Conservation (phyloP, 2,797 vertebrate genomes). For the Notamacropus eugenii region DNA sequence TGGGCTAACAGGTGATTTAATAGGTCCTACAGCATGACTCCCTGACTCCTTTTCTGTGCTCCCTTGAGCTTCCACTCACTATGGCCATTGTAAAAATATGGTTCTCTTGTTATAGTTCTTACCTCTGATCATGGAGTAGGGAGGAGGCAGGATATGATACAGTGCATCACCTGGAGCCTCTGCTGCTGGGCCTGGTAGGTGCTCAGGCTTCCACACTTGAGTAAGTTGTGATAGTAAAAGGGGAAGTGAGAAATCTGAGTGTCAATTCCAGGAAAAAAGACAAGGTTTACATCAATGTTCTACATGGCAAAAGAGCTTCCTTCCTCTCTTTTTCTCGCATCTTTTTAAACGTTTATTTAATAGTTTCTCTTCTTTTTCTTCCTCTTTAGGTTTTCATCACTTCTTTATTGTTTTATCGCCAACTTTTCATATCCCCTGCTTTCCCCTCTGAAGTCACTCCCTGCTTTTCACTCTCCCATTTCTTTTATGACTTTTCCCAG, state of each 20-base stretch:
- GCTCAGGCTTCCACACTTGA: slow-evolving; percentile 23
- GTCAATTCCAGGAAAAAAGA: slow-evolving; percentile 64
- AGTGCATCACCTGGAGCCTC: not conserved
- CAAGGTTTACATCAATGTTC: slow-evolving; percentile 17
- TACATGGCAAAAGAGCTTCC: slow-evolving; percentile 34
- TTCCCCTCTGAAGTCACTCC: not conserved
- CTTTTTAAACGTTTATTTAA: not conserved
- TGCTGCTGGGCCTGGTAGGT: not conserved
- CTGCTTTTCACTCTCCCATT: not conserved
- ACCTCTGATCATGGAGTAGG: not conserved
- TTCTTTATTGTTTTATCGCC: slow-evolving; percentile 1
- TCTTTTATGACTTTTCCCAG: slow-evolving; percentile 45
- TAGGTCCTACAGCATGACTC: not conserved
- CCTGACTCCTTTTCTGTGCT: not conserved
- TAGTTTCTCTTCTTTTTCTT: slow-evolving; percentile 44
- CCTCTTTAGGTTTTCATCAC: not conserved
- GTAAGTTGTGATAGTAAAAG: slow-evolving; percentile 40
- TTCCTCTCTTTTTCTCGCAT: slow-evolving; percentile 1
- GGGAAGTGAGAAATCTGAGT: slow-evolving; percentile 63
- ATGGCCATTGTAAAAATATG: not conserved
- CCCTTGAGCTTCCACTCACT: not conserved
- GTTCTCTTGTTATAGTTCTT: not conserved
- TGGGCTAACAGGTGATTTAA: not conserved
- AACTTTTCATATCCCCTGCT: slow-evolving; percentile 10
- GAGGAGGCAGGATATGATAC: not conserved